Base-by-base conservation (phyloP, 1,140 invertebrate species). In the Zaprionus tsacasi region DNA sequence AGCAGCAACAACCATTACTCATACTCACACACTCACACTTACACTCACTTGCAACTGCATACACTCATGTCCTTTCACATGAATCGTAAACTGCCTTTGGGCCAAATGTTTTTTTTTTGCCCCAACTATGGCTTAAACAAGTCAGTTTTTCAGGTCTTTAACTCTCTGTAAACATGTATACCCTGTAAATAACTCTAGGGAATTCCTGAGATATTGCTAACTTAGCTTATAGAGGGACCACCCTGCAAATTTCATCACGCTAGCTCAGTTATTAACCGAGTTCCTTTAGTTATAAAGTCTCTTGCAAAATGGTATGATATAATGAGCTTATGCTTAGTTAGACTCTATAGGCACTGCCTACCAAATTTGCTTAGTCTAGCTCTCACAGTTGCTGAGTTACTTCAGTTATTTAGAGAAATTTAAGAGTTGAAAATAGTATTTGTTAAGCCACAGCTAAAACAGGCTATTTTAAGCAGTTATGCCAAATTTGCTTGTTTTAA, bases 41-140 rank as follows among this genome's bases (percentile, higher is more conserved):
- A 57, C 17, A 43, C 17, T 40, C 7, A 55, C 10, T 67, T 38
- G 65, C 43, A 38, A 35, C 52, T 52, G 40, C n/a, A 50, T 35
- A 56, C 35, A 61, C 45, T 38, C 33, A 25, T 70, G 30, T 85
- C 81, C 81, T 81, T 85, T 81, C 78, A 70, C 54, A 48, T 48
- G 54, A 57, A 33, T 66, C 64, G 64, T 66, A 33, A 56, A 65
- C 35, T 43, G n/a, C n/a, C 35, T 27, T 55, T 55, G 63, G 21
- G 36, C 33, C 61, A 64, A 50, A 48, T 17, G 40, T 45, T 45
- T 45, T 43, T 45, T 45, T 21, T 21, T 2, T 7, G 7, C 40
- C 40, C 7, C 45, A 50, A 50, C 45, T 11, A 25, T 25, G 40
- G 7, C 40, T 45, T 6, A 50, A 50, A 50, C 45, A 50, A 50